Evolutionary conservation across 2,888 invertebrate genomes (phyloP).

Genomic region (Daptonema setosum): DNA sequence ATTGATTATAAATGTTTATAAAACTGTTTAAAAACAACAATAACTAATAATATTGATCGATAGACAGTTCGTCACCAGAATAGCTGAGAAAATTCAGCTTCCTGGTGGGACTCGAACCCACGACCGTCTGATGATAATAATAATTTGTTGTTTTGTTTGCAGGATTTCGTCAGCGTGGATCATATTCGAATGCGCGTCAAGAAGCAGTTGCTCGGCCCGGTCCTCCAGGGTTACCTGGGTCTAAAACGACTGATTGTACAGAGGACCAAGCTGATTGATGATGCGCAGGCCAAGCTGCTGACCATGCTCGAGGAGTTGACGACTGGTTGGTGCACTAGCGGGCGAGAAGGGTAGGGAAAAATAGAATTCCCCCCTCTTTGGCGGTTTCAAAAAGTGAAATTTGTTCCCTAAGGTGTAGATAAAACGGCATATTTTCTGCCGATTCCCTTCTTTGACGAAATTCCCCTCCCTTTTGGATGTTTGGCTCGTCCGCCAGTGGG

Average conservation of each 20-base stretch:
- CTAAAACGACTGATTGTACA: slow-evolving; percentile 72
- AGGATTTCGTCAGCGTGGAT: slow-evolving; percentile 44
- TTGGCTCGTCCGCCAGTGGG: no score
- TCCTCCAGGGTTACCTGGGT: slow-evolving; percentile 76
- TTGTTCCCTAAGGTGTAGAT: no score
- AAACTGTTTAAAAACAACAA: no score
- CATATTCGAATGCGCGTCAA: slow-evolving; percentile 73
- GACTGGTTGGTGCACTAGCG: slow-evolving; percentile 44
- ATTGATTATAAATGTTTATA: neutral
- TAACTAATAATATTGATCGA: no score
- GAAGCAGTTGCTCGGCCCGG: slow-evolving; percentile 44
- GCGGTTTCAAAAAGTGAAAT: neutral
- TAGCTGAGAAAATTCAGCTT: no score
- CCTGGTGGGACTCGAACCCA: no score
- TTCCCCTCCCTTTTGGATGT: no score
- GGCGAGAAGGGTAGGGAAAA: neutral
- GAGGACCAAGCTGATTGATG: slow-evolving; percentile 75
- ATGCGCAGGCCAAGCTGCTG: slow-evolving; percentile 77
- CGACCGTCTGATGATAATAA: no score
- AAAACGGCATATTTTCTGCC: no score
- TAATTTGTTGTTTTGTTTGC: no score
- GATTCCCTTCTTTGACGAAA: no score
- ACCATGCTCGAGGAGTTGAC: slow-evolving; percentile 87
- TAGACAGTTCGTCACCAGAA: no score
- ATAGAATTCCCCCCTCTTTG: neutral